Base-by-base conservation (phyloP, 2,888 invertebrate genomes). In the Ligdia adustata region DNA sequence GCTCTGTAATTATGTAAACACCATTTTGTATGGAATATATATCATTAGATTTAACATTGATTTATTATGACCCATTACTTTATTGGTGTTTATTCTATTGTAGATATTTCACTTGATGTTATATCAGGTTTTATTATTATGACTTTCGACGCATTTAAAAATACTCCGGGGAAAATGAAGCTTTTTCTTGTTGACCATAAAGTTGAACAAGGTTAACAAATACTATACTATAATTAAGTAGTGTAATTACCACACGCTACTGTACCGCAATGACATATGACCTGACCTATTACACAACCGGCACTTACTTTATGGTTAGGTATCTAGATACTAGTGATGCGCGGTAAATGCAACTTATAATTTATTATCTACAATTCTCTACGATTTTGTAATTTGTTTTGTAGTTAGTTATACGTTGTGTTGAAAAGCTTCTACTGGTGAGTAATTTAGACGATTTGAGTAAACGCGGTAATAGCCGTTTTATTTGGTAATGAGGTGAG, bases 281-380 rank as follows among this genome's bases (percentile, higher is more conserved):
- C 51, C 49, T 22, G 27, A 12, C 38, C 22, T 12, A 18, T 55
- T 55, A 33, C 51, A 34, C 42, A 57, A 55, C 40, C 3, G n/a
- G 6, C 32, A 22, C 22, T 2, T 4, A 22, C 22, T 22, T n/a
- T n/a, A n/a, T n/a, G n/a, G n/a, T n/a, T n/a, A 4, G 7, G 22
- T 22, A 22, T n/a, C 22, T 18, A 18, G 6, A 9, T 9, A 18
- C 16, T 7, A 27, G 9, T 22, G 48, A 49, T 38, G 42, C 42
- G 48, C 38, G 26, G 48, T 32, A 38, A 31, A n/a, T 39, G 38
- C 33, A 38, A 16, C 27, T 27, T 14, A 24, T 43, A 39, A 49
- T 39, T 49, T 49, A 49, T 49, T 38, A 39, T 24, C 43, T 34
- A 43, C 37, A 16, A 44, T 31, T 38, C 35, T 18, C 13, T 26